phyloP scores from a whole-genome alignment of 2,113 vertebrate genomes.

The Proterorhinus semilunaris region DNA sequence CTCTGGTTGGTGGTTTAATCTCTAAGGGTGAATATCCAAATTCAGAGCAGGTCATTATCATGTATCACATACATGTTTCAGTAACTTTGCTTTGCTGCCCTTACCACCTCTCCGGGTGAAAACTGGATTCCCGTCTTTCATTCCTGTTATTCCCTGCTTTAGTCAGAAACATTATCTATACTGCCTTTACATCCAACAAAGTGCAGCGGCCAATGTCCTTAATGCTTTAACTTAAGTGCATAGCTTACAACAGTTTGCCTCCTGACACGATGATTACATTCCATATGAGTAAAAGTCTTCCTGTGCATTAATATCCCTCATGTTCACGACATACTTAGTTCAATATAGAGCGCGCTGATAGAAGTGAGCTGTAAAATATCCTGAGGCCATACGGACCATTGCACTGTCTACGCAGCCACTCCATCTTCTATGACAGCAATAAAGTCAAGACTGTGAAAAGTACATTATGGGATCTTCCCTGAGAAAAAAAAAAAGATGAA shows the following conservation, averaged over 20 bases:
- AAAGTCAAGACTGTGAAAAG: conserved; percentile 62
- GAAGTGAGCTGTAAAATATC: conserved; percentile 41
- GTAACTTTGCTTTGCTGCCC: no score
- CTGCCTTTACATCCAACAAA: not conserved
- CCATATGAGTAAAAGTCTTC: not conserved
- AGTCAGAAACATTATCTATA: no score
- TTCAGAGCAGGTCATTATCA: no score
- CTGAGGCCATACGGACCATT: conserved; percentile 45
- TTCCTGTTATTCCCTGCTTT: no score
- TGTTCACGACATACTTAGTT: conserved; percentile 10
- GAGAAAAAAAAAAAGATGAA: conserved; percentile 18
- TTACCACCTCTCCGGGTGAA: no score
- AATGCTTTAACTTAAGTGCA: not conserved
- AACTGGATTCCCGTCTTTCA: no score
- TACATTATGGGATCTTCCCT: conserved; percentile 43
- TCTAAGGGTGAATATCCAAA: no score
- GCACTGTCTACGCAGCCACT: conserved; percentile 54
- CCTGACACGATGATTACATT: not conserved
- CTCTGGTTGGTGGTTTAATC: no score
- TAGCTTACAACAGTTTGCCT: not conserved
- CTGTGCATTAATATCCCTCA: conserved; percentile 11
- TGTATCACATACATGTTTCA: no score
- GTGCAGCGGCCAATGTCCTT: not conserved
- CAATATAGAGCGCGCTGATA: conserved; percentile 20
- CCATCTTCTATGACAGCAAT: conserved; percentile 62